Base-by-base conservation (phyloP, 1,140 invertebrate species). In the Stegodyphus mimosarum region DNA sequence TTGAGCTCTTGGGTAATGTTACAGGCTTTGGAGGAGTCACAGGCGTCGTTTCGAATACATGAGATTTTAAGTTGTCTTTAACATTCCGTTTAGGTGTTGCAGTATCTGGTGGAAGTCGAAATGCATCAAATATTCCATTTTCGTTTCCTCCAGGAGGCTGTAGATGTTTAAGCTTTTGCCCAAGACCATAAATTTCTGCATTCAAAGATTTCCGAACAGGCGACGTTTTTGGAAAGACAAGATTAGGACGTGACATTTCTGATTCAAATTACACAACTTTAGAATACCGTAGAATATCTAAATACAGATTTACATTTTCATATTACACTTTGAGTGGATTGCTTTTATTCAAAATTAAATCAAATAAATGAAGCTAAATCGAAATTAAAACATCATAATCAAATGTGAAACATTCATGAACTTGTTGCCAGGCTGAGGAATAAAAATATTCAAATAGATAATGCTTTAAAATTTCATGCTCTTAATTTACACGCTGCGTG, bases 151-250 rank as follows among this genome's bases (percentile, higher is more conserved):
- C 75, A 55, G 75, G 74, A 3, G 81, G 81, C 50, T 84, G 81
- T 6, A 76, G 55, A 17, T 84, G 81, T 17, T 52, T 67, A 7
- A 84, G 9, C 0, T 72, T 84, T 17, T 49, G 49, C 6, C 81
- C 81, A 6, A 84, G n/a, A 17, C 81, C 72, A 18, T 76, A 84
- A 11, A 84, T 13, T 60, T 84, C 81, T 6, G 81, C 81, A 66
- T 84, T 52, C 13, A 84, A 18, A 13, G 81, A 84, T 15, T 75
- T 76, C 0, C 66, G n/a, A 48, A 53, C 50, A 10, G 74, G 75
- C 17, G 85, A 76, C 18, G 51, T 87, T 86, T 49, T 51, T 67
- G 17, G 64, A n/a, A 67, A 11, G 1, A 15, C 55, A 60, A 60
- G 55, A 33, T 33, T 33, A 3, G 1, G 33, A 33, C 33, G 33